Evolutionary conservation across 2,888 invertebrate species (phyloP), one percentile per base, ranked within the genome.

Genomic region (Odontocerum albicorne): DNA sequence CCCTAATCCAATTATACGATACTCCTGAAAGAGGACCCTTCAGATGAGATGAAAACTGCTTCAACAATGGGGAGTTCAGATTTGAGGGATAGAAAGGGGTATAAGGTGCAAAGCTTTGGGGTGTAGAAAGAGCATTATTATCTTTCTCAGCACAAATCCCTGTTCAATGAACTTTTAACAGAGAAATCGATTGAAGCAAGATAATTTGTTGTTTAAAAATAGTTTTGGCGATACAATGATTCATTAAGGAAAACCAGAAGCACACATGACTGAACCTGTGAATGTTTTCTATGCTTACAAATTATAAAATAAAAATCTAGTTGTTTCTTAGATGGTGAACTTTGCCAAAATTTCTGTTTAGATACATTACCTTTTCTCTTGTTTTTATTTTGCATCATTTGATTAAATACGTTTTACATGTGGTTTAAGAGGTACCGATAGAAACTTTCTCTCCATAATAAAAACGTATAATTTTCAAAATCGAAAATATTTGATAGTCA

Each of bases 1-100:
- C 53, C 53, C 47, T 54, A 47, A 47, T 54, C 53, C 46, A 47
- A 54, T 42, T 54, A 46, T 39, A 35, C 20, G 44, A 44, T 39
- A 27, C 52, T 42, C 49, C 43, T 33, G 50, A 42, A 50, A 35
- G 40, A 43, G 50, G 50, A 43, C 50, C 31, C 50, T 50, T 27
- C 35, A 27, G 32, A 32, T 21, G 27, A 20, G 21, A n/a, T 32
- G 32, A 17, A 33, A 32, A 16, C 33, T 33, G 31, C 44, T 13
- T 43, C 16, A 17, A n/a, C n/a, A 15, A 7, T 6, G 15, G 42
- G 15, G 16, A 16, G 42, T 7, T 42, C 42, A 21, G 20, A 7
- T 16, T 22, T 21, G 12, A 12, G 22, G 21, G 22, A 22, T 20
- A n/a, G 12, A 7, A 15, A 13, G 44, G 33, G 31, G 19, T 17